Conservation (phyloP, 1,140 invertebrate species). For the Neodiprion lecontei region DNA sequence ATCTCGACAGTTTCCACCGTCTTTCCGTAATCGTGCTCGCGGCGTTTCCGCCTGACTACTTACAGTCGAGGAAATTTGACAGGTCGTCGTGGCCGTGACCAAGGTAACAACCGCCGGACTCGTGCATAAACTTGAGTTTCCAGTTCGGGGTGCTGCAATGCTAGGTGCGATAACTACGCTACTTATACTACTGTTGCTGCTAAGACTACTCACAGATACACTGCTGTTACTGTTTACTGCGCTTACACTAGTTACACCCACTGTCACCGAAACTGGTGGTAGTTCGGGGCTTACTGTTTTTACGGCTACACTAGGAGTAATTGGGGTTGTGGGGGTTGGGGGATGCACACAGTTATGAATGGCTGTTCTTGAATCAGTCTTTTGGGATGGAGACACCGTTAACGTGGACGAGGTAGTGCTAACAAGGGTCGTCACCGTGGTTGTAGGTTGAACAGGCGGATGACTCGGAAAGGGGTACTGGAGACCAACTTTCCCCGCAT, state of each 20-base stretch:
- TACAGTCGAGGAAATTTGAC: neutral
- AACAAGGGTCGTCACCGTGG: conserved; percentile 27
- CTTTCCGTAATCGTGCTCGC: conserved; percentile 29
- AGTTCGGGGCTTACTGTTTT: conserved; percentile 59
- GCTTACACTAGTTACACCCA: conserved; percentile 35
- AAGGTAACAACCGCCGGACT: neutral
- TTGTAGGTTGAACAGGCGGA: conserved; percentile 66
- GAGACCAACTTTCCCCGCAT: conserved; percentile 66
- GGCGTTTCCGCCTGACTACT: conserved; percentile 4
- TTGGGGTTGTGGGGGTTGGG: conserved; percentile 48
- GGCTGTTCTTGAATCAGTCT: conserved; percentile 42
- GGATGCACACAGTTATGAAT: conserved; percentile 50
- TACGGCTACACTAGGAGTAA: conserved; percentile 56
- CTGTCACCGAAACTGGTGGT: conserved; percentile 54
- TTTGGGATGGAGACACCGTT: conserved; percentile 25
- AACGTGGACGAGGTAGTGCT: conserved; percentile 20
- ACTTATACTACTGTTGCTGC: conserved; percentile 30
- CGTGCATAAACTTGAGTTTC: neutral
- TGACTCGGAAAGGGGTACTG: conserved; percentile 85
- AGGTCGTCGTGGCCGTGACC: conserved; percentile 2
- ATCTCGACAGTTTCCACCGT: conserved; percentile 26
- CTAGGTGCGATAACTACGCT: neutral
- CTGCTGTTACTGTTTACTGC: conserved; percentile 34
- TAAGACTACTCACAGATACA: conserved; percentile 33
- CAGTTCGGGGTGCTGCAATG: neutral